Evolutionary conservation across 2,797 vertebrate species (phyloP).

Genomic region (Poliocrania exsul): DNA sequence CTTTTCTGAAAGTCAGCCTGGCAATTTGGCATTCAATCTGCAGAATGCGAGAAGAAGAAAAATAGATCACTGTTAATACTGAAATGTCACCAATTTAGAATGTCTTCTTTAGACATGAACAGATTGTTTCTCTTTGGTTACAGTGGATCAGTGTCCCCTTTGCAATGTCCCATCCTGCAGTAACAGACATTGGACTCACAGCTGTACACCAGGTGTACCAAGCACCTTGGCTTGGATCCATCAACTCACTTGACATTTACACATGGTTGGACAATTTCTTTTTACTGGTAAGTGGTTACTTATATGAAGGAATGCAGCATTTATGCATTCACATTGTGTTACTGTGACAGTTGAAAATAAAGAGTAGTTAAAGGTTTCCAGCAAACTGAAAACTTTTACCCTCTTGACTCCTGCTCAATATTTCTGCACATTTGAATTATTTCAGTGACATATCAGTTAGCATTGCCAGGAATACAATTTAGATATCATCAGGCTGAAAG

Average conservation of each 20-base stretch:
- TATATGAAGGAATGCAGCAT: neutral
- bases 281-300: constrained; percentile 86
- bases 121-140: constrained; percentile 48
- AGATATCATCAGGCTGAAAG: neutral
- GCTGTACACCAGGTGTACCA: constrained; percentile 88
- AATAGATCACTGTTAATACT: neutral
- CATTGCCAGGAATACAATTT: constrained; percentile 13
- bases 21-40: neutral
- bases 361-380: constrained; percentile 5
- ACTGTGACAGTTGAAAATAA: constrained; percentile 21
- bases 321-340: neutral
- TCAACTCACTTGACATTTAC: constrained; percentile 83
- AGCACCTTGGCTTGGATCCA: constrained; percentile 89
- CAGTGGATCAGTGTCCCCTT: constrained; percentile 98
- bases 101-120: neutral
- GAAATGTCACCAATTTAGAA: neutral
- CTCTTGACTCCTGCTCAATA: constrained; percentile 5
- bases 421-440: constrained; percentile 1
- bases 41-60: neutral
- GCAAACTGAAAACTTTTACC: neutral
- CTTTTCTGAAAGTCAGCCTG: neutral
- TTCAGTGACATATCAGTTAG: neutral
- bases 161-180: constrained; percentile 90
- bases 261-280: constrained; percentile 94
- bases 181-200: constrained; percentile 90